phyloP scores from a whole-genome alignment of 2,888 invertebrate species.

The Nymphalis polychloros region DNA sequence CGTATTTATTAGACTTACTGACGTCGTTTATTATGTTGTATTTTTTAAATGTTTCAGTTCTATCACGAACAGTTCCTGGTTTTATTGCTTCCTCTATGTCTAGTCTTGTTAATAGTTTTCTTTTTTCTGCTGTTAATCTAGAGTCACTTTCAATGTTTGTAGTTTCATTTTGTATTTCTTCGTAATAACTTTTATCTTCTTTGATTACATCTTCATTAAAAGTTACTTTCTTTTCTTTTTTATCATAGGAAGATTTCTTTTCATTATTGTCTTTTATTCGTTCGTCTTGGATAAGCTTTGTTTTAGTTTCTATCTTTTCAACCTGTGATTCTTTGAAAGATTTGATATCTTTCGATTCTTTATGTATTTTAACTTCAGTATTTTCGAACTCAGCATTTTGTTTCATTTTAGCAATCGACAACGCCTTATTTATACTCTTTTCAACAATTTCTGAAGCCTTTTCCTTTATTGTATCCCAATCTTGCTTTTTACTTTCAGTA shows the following conservation, averaged over 20 bases:
- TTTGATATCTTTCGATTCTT: not conserved
- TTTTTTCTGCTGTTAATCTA: constrained; percentile 42
- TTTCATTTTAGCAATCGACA: constrained; percentile 62
- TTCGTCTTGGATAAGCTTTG: not conserved
- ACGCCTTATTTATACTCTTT: constrained; percentile 64
- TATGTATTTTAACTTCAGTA: constrained; percentile 8
- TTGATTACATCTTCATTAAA: not conserved
- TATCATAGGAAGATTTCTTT: not conserved
- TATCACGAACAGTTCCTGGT: constrained; percentile 46
- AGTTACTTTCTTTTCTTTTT: constrained; percentile 11
- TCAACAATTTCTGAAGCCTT: constrained; percentile 61
- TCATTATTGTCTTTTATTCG: not conserved
- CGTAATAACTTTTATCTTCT: constrained; percentile 22
- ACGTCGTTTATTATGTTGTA: constrained; percentile 27
- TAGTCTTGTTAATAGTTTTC: constrained; percentile 43
- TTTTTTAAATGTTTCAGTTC: constrained; percentile 44
- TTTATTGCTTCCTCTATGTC: constrained; percentile 49
- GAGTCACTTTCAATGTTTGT: constrained; percentile 36
- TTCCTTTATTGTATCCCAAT: constrained; percentile 61
- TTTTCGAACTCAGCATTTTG: constrained; percentile 58
- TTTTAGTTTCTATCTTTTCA: not conserved
- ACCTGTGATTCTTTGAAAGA: not conserved
- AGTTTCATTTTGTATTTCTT: constrained; percentile 44
- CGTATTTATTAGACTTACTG: constrained; percentile 15
- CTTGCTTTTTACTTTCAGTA: constrained; percentile 48